These are phyloP conservation scores for Minunthozetes semirufus DNA, from an alignment of 2,888 invertebrate species.

Conservation along the genomic window DNA sequence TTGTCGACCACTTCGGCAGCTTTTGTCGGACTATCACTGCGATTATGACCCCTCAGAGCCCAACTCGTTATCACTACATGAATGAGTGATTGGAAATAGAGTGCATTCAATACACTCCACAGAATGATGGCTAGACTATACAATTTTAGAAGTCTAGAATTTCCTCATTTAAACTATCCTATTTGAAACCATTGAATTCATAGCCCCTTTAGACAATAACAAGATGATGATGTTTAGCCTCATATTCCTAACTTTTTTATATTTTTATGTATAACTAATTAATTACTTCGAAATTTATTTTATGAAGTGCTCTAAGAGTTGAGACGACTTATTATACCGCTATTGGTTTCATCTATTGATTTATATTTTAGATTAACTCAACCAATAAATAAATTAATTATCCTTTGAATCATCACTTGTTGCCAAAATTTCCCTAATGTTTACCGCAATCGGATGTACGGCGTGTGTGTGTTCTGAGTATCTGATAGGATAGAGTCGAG, in stretches of 20 bases:
- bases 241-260: background rate
- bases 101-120: background rate
- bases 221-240: too few relatives aligned
- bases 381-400: conserved; percentile 18
- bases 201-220: too few relatives aligned
- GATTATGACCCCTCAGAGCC: conserved; percentile 23
- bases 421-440: background rate
- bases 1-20: background rate
- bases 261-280: background rate
- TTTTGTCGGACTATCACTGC: background rate
- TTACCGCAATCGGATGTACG: too few relatives aligned
- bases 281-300: background rate
- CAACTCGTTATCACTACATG: conserved; percentile 13
- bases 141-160: too few relatives aligned
- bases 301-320: background rate
- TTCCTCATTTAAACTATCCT: too few relatives aligned
- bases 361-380: conserved; percentile 9
- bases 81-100: background rate
- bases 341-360: conserved; percentile 11
- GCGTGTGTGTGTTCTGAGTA: too few relatives aligned
- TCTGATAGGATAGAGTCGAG: background rate
- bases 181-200: too few relatives aligned
- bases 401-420: conserved; percentile 18
- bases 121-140: too few relatives aligned
- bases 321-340: background rate